Base-by-base conservation (phyloP, 1,140 invertebrate species). In the Tyrophagus putrescentiae region DNA sequence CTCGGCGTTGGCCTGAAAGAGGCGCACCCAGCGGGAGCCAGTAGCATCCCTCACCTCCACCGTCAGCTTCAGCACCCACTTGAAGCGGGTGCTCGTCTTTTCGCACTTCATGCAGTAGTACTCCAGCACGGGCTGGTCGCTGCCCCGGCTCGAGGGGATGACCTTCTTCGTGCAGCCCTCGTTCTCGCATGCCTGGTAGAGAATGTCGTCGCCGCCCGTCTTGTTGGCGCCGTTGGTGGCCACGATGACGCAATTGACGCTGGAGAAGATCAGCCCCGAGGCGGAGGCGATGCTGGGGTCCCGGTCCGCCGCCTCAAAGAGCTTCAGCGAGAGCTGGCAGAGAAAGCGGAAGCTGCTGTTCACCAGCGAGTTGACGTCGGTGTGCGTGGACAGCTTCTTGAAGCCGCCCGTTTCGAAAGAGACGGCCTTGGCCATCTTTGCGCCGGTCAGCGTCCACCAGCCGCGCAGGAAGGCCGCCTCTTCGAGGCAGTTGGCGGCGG, bases 91-190 rank as follows among this genome's bases (percentile, higher is more conserved):
- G 70, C 79, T 87, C 61, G 88, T 85, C 50, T 79, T 76, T 63
- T 83, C 79, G 71, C 94, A 98, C 72, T 96, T 96, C 71, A 97
- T 94, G 72, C 95, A 98, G 61, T 88, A 78, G 70, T 82, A 98
- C 68, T 83, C 77, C 73, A 96, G 90, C 27, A 93, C 74, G 1
- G 83, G 79, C 72, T n/a, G n/a, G n/a, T 97, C 97, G 69, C 96
- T 97, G 67, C 94, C 93, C 70, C 92, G 96, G 13, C 29, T 34
- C 13, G 25, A 23, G 3, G n/a, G n/a, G n/a, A n/a, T n/a, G n/a
- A n/a, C n/a, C n/a, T n/a, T n/a, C n/a, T 57, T 18, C 41, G 80
- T 78, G 13, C 93, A 97, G 1, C 89, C 83, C 74, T 89, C 83
- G 69, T 97, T 97, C 42, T n/a, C n/a, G n/a, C n/a, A n/a, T n/a